Evolutionary conservation across 2,888 invertebrate genomes (phyloP).

Genomic region (Rhamphomyia laevipes): DNA sequence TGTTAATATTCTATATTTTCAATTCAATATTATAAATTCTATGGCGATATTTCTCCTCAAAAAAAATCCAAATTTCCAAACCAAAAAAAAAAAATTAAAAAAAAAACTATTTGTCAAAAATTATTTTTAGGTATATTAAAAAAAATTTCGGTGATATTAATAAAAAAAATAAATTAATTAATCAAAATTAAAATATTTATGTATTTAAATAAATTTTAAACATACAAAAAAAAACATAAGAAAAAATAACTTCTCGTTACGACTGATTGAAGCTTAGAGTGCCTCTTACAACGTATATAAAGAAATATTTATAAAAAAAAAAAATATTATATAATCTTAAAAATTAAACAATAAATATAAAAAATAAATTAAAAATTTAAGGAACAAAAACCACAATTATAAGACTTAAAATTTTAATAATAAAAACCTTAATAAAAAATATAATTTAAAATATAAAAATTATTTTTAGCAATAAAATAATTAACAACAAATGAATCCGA

Average conservation of each 20-base stretch:
- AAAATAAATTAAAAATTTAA: conserved; percentile 5
- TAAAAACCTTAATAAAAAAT: background rate
- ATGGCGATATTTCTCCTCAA: too few species aligned
- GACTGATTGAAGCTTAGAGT: conserved; percentile 27
- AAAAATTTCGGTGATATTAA: conserved; percentile 39
- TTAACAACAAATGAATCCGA: background rate
- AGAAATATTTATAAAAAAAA: conserved; percentile 10
- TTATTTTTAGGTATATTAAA: conserved; percentile 17
- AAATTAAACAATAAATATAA: conserved; percentile 12
- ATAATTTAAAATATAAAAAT: background rate
- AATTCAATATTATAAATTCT: too few species aligned
- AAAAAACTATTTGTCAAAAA: conserved; percentile 1
- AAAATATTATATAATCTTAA: conserved; percentile 13
- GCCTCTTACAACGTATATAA: conserved; percentile 18
- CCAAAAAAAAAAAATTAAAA: too few species aligned
- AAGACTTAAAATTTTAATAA: background rate
- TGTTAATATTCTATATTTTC: too few species aligned
- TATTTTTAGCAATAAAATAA: background rate
- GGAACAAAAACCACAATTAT: conserved; percentile 1
- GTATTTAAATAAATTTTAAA: background rate
- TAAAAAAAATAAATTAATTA: conserved; percentile 13
- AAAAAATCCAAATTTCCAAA: too few species aligned
- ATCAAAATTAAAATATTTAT: background rate
- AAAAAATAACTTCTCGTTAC: conserved; percentile 20
- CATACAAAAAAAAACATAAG: background rate